These are phyloP conservation scores for Oncopodura yosiiana DNA, from an alignment of 1,140 invertebrate genomes.

Conservation along the genomic window DNA sequence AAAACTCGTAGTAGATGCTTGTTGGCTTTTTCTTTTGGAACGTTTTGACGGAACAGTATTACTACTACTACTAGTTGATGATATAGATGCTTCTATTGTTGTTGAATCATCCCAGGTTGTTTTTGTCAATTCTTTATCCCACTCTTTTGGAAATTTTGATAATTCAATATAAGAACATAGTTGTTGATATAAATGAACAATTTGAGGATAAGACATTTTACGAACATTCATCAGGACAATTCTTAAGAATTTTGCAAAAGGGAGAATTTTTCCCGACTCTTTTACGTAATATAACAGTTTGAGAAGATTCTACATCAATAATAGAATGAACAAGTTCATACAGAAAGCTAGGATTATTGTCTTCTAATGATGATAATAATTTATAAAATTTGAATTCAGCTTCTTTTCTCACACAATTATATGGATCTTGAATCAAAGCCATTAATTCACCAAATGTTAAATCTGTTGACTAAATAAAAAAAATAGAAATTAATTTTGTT, in stretches of 20 bases:
- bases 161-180: conserved; percentile 7
- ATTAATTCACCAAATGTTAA: conserved; percentile 19
- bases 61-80: too few species aligned
- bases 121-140: background rate
- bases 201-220: conserved; percentile 30
- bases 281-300: conserved; percentile 24
- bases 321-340: conserved; percentile 30
- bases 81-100: background rate
- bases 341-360: conserved; percentile 25
- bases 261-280: conserved; percentile 25
- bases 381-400: conserved; percentile 22
- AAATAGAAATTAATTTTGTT: background rate
- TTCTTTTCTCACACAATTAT: conserved; percentile 18
- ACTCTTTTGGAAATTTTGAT: background rate
- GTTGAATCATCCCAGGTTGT: background rate
- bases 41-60: too few species aligned
- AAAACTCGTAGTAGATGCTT: background rate
- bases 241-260: conserved; percentile 28
- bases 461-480: conserved; percentile 21
- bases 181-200: conserved; percentile 18
- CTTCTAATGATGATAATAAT: conserved; percentile 22
- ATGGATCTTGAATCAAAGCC: conserved; percentile 14
- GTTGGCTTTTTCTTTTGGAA: background rate
- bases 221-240: conserved; percentile 19
- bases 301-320: conserved; percentile 16